Conservation (phyloP, 2,113 vertebrate species). For the Uria aalge region DNA sequence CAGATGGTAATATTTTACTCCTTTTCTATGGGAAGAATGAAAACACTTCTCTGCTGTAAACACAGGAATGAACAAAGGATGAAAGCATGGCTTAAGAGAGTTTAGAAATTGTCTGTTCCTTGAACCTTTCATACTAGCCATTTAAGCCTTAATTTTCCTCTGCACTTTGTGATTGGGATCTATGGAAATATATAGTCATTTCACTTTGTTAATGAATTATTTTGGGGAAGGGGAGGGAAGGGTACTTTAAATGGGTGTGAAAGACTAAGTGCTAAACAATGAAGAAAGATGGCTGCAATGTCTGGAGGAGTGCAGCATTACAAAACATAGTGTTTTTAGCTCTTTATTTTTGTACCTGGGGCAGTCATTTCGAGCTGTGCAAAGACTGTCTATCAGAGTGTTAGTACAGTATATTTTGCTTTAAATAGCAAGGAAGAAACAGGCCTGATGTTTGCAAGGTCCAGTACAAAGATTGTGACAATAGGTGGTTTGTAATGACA, state of each 20-base stretch:
- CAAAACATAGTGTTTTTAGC: background rate
- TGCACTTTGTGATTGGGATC: background rate
- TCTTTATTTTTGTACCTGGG: background rate
- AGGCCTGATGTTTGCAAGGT: background rate
- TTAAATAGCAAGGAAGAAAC: background rate
- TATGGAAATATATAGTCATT: background rate
- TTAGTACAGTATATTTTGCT: background rate
- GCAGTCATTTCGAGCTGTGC: background rate
- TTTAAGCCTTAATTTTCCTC: background rate
- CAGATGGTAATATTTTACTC: background rate
- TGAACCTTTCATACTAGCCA: background rate
- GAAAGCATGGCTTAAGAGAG: background rate
- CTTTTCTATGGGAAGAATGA: background rate
- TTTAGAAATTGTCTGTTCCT: background rate
- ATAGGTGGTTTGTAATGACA: background rate
- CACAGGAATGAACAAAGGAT: background rate
- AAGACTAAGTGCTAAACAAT: background rate
- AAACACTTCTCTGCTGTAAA: background rate
- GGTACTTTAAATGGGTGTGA: background rate
- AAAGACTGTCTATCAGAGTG: background rate
- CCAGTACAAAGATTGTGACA: background rate
- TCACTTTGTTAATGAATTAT: background rate
- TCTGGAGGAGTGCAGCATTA: background rate
- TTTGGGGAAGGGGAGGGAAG: background rate
- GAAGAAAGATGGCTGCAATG: background rate